Evolutionary conservation across 2,888 invertebrate species (phyloP).

Genomic region (Caenorhabditis zanzibari): DNA sequence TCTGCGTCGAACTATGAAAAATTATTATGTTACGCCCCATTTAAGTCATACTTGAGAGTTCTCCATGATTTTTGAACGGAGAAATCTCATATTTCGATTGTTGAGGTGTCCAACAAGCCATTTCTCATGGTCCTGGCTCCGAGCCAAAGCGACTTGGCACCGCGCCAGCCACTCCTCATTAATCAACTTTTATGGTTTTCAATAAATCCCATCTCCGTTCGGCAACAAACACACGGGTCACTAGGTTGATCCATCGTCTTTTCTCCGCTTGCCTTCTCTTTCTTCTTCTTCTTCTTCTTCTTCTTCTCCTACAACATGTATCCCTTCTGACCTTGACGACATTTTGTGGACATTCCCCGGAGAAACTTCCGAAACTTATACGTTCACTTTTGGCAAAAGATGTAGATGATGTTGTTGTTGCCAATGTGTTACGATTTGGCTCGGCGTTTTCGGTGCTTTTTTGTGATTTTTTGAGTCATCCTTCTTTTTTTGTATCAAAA

Average conservation of each 20-base stretch:
- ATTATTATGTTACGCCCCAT: too few species aligned
- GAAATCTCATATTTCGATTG: too few species aligned
- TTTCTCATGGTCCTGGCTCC: too few species aligned
- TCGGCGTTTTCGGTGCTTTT: background rate
- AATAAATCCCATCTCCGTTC: conserved; percentile 9
- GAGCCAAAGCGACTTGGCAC: too few species aligned
- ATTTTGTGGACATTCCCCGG: background rate
- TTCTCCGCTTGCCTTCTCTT: conserved; percentile 4
- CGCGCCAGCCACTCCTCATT: too few species aligned
- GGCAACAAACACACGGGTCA: conserved; percentile 29
- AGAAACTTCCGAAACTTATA: conserved; percentile 6
- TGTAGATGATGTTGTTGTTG: background rate
- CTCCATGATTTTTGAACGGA: too few species aligned
- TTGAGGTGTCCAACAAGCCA: too few species aligned
- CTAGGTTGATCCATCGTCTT: conserved; percentile 23
- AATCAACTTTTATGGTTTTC: background rate
- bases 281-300: background rate
- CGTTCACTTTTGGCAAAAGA: conserved; percentile 16
- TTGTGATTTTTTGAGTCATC: conserved; percentile 21
- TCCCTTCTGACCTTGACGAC: conserved; percentile 32
- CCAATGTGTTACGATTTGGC: conserved; percentile 2
- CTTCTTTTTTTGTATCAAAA: conserved; percentile 2
- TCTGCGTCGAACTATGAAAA: too few species aligned
- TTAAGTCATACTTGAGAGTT: too few species aligned
- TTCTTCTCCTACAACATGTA: background rate